Evolutionary conservation across 2,113 vertebrate genomes (phyloP).

Genomic region (Myrmecobius fasciatus): DNA sequence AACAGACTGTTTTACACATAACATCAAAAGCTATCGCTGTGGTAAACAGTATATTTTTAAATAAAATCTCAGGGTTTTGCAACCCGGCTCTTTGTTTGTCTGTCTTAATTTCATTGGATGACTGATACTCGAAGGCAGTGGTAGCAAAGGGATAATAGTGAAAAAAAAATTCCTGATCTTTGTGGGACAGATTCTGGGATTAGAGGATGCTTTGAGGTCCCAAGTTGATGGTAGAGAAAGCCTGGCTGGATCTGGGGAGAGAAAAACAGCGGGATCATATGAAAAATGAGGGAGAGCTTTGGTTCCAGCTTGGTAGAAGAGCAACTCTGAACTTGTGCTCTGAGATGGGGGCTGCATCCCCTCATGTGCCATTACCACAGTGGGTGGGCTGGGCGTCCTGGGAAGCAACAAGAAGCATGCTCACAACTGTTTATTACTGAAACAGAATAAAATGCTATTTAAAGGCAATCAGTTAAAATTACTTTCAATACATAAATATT

Average conservation of each 20-base stretch:
- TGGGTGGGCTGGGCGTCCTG: constrained; percentile 20
- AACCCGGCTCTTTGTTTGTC: constrained; percentile 76
- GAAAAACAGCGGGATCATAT: fast-evolving
- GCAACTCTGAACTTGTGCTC: not conserved
- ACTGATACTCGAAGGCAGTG: constrained; percentile 76
- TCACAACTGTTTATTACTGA: constrained; percentile 34
- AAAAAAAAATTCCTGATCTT: not conserved
- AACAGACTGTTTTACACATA: constrained; percentile 69
- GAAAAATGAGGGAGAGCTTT: not conserved
- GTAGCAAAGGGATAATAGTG: constrained; percentile 72
- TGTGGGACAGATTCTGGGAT: not conserved
- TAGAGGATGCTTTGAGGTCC: too few species aligned
- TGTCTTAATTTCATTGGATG: constrained; percentile 81
- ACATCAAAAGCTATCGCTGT: constrained; percentile 76
- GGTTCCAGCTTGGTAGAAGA: not conserved
- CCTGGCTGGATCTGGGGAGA: not conserved
- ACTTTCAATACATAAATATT: constrained; percentile 76
- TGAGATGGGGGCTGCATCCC: not conserved
- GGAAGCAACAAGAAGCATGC: not conserved
- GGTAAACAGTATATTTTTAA: constrained; percentile 81
- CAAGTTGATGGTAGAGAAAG: not conserved
- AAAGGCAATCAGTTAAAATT: constrained; percentile 78
- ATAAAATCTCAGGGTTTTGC: constrained; percentile 80
- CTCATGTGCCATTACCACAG: not conserved
- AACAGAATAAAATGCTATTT: constrained; percentile 71